These are phyloP conservation scores for Nematolebias whitei DNA, from an alignment of 2,113 vertebrate genomes.

Conservation along the genomic window DNA sequence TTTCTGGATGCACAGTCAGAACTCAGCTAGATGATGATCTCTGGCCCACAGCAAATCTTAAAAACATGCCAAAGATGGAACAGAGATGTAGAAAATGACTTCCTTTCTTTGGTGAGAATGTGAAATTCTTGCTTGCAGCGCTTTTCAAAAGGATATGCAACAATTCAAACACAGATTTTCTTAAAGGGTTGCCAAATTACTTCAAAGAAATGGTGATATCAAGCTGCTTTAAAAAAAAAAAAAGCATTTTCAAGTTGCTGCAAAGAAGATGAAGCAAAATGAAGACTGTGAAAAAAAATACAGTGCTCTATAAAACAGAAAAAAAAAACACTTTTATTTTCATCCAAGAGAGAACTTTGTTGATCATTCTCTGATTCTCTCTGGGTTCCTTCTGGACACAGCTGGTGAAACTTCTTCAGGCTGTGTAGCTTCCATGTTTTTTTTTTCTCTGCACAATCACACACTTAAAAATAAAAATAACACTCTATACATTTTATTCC, in stretches of 20 bases:
- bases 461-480: neutral
- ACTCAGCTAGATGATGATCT: conserved; percentile 17
- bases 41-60: conserved; percentile 10
- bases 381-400: conserved; percentile 9
- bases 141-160: conserved; percentile 31
- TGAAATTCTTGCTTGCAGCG: conserved; percentile 20
- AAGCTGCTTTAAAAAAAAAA: conserved; percentile 29
- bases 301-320: conserved; percentile 14
- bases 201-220: conserved; percentile 22
- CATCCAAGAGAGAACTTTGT: conserved; percentile 5
- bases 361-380: neutral
- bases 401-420: neutral
- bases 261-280: conserved; percentile 6
- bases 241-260: conserved; percentile 21
- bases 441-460: conserved; percentile 12
- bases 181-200: conserved; percentile 32
- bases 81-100: conserved; percentile 26
- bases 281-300: neutral
- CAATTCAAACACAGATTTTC: conserved; percentile 10
- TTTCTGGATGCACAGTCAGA: conserved; percentile 39
- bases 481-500: no score
- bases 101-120: conserved; percentile 37
- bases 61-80: conserved; percentile 14
- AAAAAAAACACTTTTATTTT: conserved; percentile 25
- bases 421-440: neutral